Conservation (phyloP, 2,113 vertebrate species). For the Callaeas wilsoni region DNA sequence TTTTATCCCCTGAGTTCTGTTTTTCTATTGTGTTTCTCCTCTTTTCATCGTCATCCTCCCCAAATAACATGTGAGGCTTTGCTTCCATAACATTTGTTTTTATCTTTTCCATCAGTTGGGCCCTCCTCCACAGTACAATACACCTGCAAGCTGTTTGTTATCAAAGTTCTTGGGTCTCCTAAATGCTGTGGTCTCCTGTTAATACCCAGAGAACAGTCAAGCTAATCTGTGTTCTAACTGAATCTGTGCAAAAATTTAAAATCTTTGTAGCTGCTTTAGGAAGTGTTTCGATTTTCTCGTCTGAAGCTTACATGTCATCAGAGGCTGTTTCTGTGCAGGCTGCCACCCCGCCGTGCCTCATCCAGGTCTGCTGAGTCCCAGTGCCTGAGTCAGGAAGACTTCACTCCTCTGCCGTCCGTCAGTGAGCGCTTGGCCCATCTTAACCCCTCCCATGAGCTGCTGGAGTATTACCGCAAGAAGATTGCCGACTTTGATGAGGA, state of each 20-base stretch:
- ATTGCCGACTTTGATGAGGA: constrained; percentile 87
- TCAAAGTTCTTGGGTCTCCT: background rate
- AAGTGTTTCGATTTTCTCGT: background rate
- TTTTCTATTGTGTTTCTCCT: background rate
- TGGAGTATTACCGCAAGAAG: constrained; percentile 90
- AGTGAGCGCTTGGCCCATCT: constrained; percentile 81
- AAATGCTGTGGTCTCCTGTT: fast-evolving
- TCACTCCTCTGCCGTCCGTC: constrained; percentile 81
- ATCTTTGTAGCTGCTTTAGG: background rate
- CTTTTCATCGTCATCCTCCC: background rate
- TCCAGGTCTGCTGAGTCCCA: background rate
- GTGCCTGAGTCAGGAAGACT: constrained; percentile 23
- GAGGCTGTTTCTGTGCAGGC: background rate
- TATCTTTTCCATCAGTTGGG: background rate
- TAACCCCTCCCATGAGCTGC: constrained; percentile 84
- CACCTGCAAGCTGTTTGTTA: background rate
- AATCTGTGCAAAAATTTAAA: background rate
- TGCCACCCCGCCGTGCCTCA: background rate
- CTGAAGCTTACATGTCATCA: background rate
- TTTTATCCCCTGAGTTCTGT: background rate
- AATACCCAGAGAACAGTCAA: background rate
- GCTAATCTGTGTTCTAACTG: background rate
- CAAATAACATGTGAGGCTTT: background rate
- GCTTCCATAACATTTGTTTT: background rate
- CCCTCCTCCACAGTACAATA: fast-evolving